Percentiles rank a stretch among this genome's conserved stretches.
These are phyloP conservation scores for Unio delphinus DNA, from an alignment of 2,888 invertebrate species.

Conservation along the genomic window DNA sequence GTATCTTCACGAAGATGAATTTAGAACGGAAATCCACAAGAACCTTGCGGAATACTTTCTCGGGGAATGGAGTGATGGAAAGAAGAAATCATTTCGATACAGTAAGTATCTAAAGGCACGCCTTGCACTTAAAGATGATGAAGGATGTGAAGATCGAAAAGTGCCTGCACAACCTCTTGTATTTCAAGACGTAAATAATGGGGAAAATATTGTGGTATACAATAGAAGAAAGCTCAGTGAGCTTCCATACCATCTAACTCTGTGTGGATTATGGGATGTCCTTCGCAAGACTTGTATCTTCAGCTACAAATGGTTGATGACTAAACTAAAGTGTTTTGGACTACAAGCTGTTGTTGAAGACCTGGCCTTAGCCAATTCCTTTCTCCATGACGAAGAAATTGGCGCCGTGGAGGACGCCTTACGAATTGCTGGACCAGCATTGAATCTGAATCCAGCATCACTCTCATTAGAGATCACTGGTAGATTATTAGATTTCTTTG, in stretches of 20 bases:
- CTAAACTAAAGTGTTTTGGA: slow-evolving; percentile 93
- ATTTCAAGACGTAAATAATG: slow-evolving; percentile 31
- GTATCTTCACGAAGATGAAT: slow-evolving; percentile 36
- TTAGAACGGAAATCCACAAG: slow-evolving; percentile 44
- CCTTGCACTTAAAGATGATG: slow-evolving; percentile 29
- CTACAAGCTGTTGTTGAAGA: slow-evolving; percentile 95
- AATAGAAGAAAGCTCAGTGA: slow-evolving; percentile 63
- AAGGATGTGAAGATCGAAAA: slow-evolving; percentile 53
- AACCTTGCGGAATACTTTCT: slow-evolving; percentile 61
- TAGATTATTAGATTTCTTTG: slow-evolving; percentile 80
- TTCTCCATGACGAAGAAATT: slow-evolving; percentile 77
- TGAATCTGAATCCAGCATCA: slow-evolving; percentile 92
- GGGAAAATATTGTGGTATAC: slow-evolving; percentile 34
- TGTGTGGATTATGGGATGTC: slow-evolving; percentile 79
- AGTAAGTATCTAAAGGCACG: slow-evolving; percentile 32
- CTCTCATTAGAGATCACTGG: slow-evolving; percentile 92
- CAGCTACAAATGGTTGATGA: slow-evolving; percentile 96
- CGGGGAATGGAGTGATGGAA: slow-evolving; percentile 57
- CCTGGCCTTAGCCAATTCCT: slow-evolving; percentile 82
- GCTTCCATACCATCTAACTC: slow-evolving; percentile 59
- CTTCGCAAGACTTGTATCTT: slow-evolving; percentile 92
- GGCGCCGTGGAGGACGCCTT: slow-evolving; percentile 78
- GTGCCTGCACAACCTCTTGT: slow-evolving; percentile 59
- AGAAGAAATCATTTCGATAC: slow-evolving; percentile 56
- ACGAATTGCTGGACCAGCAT: slow-evolving; percentile 77